These are phyloP conservation scores for Odontamblyopus lacepedii DNA, from an alignment of 2,797 vertebrate species.

Conservation along the genomic window DNA sequence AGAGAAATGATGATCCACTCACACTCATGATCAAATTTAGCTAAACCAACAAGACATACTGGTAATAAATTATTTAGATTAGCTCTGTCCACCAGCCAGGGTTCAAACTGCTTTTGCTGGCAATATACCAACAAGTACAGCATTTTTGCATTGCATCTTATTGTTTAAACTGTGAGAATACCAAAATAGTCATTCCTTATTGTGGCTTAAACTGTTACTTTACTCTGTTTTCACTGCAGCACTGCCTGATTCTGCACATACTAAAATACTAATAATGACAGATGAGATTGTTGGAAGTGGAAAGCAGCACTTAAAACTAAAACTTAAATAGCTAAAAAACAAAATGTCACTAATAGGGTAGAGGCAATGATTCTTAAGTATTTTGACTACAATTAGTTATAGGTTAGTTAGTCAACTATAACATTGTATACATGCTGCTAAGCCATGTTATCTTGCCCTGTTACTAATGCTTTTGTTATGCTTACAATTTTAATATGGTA, in stretches of 20 bases:
- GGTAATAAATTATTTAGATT: background rate
- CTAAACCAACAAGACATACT: constrained; percentile 39
- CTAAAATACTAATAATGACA: background rate
- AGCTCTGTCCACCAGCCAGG: background rate
- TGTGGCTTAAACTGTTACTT: background rate
- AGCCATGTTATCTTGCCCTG: background rate
- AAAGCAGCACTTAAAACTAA: background rate
- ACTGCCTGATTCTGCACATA: background rate
- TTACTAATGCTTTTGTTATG: background rate
- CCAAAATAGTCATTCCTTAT: background rate
- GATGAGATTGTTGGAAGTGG: background rate
- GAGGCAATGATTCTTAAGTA: no score
- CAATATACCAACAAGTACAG: background rate
- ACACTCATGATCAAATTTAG: constrained; percentile 78
- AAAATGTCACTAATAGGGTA: background rate
- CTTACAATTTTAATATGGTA: background rate
- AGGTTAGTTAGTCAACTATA: background rate
- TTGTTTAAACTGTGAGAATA: background rate
- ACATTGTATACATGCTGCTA: background rate
- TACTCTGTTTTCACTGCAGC: no score
- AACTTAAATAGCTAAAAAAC: background rate
- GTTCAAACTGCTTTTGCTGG: background rate
- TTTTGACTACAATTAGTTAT: no score
- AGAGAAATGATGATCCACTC: constrained; percentile 56
- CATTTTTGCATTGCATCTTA: background rate